Conservation (phyloP, 2,888 invertebrate genomes). For the Drosophila diplacantha region DNA sequence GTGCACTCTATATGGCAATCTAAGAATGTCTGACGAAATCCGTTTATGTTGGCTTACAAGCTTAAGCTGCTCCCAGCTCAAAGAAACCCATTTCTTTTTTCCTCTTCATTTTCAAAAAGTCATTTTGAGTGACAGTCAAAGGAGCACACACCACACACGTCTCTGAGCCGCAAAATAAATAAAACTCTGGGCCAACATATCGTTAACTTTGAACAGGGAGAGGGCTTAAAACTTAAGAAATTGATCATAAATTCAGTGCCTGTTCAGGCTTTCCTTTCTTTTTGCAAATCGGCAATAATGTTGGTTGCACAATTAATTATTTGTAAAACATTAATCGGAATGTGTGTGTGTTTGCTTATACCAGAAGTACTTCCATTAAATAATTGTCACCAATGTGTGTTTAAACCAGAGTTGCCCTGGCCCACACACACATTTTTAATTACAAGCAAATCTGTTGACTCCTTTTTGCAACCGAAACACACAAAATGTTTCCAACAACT, state of each 20-base stretch:
- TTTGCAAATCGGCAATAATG: not conserved
- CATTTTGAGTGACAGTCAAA: conserved; percentile 27
- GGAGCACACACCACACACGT: not conserved
- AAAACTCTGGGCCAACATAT: conserved; percentile 2
- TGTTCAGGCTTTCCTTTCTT: not conserved
- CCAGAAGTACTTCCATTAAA: not conserved
- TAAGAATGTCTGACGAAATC: conserved; percentile 16
- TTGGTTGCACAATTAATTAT: not conserved
- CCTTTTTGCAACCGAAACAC: conserved; percentile 21
- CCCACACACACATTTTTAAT: conserved; percentile 27
- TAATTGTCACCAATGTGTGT: conserved; percentile 14
- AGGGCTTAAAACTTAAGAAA: not conserved
- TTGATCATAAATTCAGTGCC: conserved; percentile 3
- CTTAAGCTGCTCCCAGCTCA: conserved; percentile 18
- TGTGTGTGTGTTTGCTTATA: not conserved
- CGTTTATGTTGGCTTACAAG: conserved; percentile 27
- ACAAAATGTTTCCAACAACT: conserved; percentile 35
- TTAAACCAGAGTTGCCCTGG: conserved; percentile 19
- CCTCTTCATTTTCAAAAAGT: conserved; percentile 4
- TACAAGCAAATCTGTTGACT: conserved; percentile 41
- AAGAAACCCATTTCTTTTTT: not conserved
- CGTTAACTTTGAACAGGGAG: not conserved
- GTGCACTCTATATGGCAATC: conserved; percentile 32
- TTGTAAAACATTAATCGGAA: not conserved
- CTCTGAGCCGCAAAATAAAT: conserved; percentile 9